Base-by-base conservation (phyloP, 2,113 vertebrate genomes). In the Callaeas wilsoni region DNA sequence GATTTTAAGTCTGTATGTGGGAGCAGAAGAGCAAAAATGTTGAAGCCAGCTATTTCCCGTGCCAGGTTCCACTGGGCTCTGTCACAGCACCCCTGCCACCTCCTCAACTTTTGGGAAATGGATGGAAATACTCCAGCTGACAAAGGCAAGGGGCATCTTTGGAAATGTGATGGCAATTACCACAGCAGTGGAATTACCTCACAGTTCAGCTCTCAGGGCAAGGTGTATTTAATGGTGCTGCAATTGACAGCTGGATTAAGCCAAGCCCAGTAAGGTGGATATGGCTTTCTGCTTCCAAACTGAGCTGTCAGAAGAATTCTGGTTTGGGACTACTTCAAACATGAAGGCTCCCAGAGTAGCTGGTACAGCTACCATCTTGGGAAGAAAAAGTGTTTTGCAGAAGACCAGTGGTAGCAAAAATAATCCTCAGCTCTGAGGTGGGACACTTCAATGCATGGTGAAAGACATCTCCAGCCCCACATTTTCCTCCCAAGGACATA, bases 231-330 rank as follows among this genome's bases (percentile, higher is more conserved):
- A 69, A 85, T 20, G 12, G 37, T 39, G 21, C 25, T 77, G 70
- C 84, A 53, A 49, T 68, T 77, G 81, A 59, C 78, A 41, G 71
- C 23, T 74, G 91, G 70, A 84, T 94, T 97, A 79, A 94, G 81
- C 52, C 84, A 76, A 73, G 74, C 46, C 47, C 37, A 41, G 70
- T 68, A 79, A 95, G 89, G 80, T 46, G 88, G 22, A 94, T 26
- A 49, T 0, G 3, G 49, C 44, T 95, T 92, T 94, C 27, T 56
- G 13, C 42, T 90, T 84, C 71, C 84, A 65, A 69, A 57, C 23
- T 82, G 84, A 78, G 35, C 74, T 90, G 41, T 74, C 42, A 22
- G 64, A 71, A 91, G 62, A 69, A 32, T 80, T 93, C 74, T 82
- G 53, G 42, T 19, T 21, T 57, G 62, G 11, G 39, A 60, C 26